A percentile compares a stretch with the other conserved stretches of the same genome.
Evolutionary conservation across 2,113 vertebrate species (phyloP).

Genomic region (Herpetotheres cachinnans): DNA sequence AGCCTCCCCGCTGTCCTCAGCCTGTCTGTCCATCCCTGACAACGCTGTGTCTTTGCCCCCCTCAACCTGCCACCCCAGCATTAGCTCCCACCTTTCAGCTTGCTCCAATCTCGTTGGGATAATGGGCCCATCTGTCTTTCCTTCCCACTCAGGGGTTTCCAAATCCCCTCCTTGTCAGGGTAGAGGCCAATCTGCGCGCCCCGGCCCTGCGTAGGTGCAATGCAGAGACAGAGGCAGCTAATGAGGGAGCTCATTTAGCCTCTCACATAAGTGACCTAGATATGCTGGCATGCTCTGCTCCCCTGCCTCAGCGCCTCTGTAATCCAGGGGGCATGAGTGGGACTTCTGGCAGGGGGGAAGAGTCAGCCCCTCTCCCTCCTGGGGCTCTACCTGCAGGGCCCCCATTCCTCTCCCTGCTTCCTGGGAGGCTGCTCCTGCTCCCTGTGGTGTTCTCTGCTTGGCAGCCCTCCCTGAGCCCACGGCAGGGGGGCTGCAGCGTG

Average conservation of each 20-base stretch:
- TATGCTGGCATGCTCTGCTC: background rate
- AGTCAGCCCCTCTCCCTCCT: background rate
- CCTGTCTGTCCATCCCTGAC: background rate
- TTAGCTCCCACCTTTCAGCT: background rate
- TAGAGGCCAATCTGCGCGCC: background rate
- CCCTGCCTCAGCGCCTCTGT: background rate
- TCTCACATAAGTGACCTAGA: background rate
- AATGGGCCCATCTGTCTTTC: background rate
- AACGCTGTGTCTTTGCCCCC: background rate
- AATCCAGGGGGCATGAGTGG: fast-evolving
- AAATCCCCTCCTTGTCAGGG: background rate
- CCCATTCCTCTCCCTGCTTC: background rate
- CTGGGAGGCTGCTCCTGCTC: background rate
- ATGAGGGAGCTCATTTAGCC: background rate
- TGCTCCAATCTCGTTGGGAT: background rate
- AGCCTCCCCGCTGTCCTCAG: background rate
- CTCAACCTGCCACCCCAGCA: fast-evolving
- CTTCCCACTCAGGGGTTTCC: background rate
- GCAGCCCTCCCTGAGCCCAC: background rate
- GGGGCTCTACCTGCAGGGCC: fast-evolving
- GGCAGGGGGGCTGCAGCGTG: background rate
- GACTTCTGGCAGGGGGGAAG: background rate
- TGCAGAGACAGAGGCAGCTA: background rate
- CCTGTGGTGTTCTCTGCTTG: too few species aligned
- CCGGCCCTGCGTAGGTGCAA: background rate